A percentile compares a stretch with the other conserved stretches of the same genome.
Conservation (phyloP, 1,140 invertebrate species). For the Tetramorium alpestre region DNA sequence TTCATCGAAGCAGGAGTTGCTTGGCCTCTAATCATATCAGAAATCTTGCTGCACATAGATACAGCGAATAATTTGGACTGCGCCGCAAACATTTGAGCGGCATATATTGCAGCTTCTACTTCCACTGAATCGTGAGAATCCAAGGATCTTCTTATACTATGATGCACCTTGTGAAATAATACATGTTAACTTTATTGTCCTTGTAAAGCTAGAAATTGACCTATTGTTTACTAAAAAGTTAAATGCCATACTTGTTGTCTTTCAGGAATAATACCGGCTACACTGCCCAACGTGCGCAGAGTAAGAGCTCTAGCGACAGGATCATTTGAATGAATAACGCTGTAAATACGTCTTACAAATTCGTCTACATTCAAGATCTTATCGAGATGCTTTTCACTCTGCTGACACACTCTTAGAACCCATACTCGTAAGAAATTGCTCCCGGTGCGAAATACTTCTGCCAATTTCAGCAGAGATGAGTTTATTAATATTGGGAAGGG, state of each 20-base stretch:
- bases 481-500: conserved; percentile 99
- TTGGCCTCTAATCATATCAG: conserved; percentile 97
- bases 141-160: conserved; percentile 95
- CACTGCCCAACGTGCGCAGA: conserved; percentile 95
- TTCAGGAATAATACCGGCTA: conserved; percentile 97
- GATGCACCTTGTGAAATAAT: conserved; percentile 89
- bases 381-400: conserved; percentile 98
- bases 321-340: conserved; percentile 98
- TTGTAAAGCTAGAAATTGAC: not conserved
- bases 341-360: conserved; percentile 96
- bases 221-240: not conserved
- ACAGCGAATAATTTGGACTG: conserved; percentile 98
- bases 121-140: conserved; percentile 98
- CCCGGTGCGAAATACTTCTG: conserved; percentile 97
- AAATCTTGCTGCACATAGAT: conserved; percentile 97
- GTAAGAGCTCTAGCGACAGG: conserved; percentile 97
- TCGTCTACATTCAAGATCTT: conserved; percentile 99
- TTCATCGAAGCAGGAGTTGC: conserved; percentile 97
- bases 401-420: conserved; percentile 97
- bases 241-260: conserved; percentile 89
- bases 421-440: conserved; percentile 97
- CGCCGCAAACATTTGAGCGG: conserved; percentile 96
- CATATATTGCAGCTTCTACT: conserved; percentile 98
- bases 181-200: conserved; percentile 14
- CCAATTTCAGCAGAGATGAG: conserved; percentile 97